A percentile compares a stretch with the other conserved stretches of the same genome.
phyloP scores from a whole-genome alignment of 2,888 invertebrate genomes.

The Scelioninae gen. 2 region DNA sequence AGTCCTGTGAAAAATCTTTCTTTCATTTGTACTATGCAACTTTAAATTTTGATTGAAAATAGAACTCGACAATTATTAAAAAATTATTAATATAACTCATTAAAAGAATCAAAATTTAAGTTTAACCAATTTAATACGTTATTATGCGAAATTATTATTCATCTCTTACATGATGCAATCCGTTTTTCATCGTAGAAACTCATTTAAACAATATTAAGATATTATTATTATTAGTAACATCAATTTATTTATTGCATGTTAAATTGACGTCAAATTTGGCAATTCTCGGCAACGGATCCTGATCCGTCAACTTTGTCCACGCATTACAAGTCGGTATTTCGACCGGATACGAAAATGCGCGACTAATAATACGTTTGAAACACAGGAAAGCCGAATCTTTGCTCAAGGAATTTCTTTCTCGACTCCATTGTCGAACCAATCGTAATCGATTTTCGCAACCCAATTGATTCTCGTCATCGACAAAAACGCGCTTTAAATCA shows the following conservation, averaged over 20 bases:
- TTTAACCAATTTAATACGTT: neutral
- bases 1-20: no score
- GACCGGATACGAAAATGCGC: neutral
- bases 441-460: conserved; percentile 29
- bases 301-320: no score
- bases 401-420: neutral
- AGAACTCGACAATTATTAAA: neutral
- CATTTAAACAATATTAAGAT: conserved; percentile 27
- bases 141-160: conserved; percentile 10
- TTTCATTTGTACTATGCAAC: no score
- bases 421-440: conserved; percentile 7
- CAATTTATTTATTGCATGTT: no score
- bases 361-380: conserved; percentile 12
- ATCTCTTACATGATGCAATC: neutral
- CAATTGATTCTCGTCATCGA: conserved; percentile 17
- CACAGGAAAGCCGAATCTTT: conserved; percentile 4
- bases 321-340: conserved; percentile 3
- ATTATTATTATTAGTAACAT: no score
- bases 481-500: conserved; percentile 34
- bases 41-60: no score
- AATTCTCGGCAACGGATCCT: no score
- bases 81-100: no score
- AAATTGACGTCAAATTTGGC: no score
- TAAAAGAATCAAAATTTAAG: neutral
- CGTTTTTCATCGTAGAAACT: conserved; percentile 11